Evolutionary conservation across 2,113 vertebrate genomes (phyloP), one percentile per base, ranked within the genome.

Genomic region (Canis aureus): DNA sequence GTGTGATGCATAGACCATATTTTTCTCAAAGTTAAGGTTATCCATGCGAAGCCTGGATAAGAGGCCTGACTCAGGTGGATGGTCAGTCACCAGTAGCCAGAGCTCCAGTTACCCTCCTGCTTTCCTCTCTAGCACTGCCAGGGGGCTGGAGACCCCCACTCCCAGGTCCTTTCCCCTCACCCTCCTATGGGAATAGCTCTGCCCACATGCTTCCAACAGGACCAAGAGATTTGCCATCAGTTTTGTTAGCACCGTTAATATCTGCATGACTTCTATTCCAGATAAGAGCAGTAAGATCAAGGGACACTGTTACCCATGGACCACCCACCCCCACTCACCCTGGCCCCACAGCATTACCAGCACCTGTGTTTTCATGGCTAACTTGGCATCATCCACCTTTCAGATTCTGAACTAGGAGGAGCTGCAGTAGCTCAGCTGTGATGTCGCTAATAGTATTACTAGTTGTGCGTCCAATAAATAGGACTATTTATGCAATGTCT

Each of bases 381-480:
- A 78, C 88, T 91, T 66, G 51, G 94, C 86, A 32, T 4, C n/a
- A 0, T 11, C 20, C 60, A 19, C 79, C 7, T 38, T 66, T 89
- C 76, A 92, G 86, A n/a, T n/a, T 73, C n/a, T n/a, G 5, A 27
- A 13, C 19, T 15, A 22, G n/a, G 29, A 55, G 69, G 35, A n/a
- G 57, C 64, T 16, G 25, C 38, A 91, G 3, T 9, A 27, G 73
- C 49, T 57, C 13, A 0, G 79, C 73, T 89, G 86, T 11, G 20
- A 55, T 23, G 55, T 69, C 64, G 94, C 69, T 71, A 5, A 71
- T 13, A 62, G 71, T 59, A 57, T 76, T 43, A 74, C 73, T 85
- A 86, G 35, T 17, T 66, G 83, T 82, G 64, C 81, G 93, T 71
- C 94, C 60, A n/a, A 59, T 81, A 82, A 96, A 66, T 89, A 73